These are phyloP conservation scores for Apostichopus japonicus DNA, from an alignment of 35 echinoderm and acorn worm genomes.

Conservation along the genomic window DNA sequence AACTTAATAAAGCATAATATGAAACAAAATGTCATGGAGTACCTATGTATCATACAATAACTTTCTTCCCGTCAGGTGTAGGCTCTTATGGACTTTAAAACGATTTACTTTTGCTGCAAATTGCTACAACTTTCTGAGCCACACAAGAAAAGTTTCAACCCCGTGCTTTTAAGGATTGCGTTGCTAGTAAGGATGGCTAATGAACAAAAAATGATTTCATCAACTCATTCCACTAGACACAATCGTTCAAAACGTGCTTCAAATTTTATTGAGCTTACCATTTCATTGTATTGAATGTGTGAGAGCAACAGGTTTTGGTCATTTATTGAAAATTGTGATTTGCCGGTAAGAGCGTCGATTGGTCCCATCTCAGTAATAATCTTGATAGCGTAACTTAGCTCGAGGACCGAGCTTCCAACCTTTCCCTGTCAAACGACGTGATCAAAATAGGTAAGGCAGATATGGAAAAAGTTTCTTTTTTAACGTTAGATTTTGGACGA, in stretches of 20 bases:
- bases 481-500: too few relatives aligned
- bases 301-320: slow-evolving; percentile 62
- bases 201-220: too few relatives aligned
- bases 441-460: not conserved
- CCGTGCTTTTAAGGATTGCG: too few relatives aligned
- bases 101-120: not conserved
- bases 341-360: slow-evolving; percentile 78
- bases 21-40: too few relatives aligned
- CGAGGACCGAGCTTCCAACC: slow-evolving; percentile 46
- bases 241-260: too few relatives aligned
- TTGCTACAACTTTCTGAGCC: not conserved
- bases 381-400: slow-evolving; percentile 75
- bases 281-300: slow-evolving; percentile 58
- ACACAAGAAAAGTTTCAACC: not conserved
- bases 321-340: slow-evolving; percentile 87
- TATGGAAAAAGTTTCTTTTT: too few relatives aligned
- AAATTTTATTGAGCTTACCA: slow-evolving; percentile 43
- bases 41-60: too few relatives aligned
- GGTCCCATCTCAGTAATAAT: slow-evolving; percentile 79
- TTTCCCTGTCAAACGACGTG: slow-evolving; percentile 26
- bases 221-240: too few relatives aligned
- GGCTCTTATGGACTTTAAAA: too few relatives aligned
- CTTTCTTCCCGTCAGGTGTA: too few relatives aligned
- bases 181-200: too few relatives aligned
- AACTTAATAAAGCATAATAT: too few relatives aligned